Conservation (phyloP, 2,113 vertebrate species). For the Triplophysa rosa region DNA sequence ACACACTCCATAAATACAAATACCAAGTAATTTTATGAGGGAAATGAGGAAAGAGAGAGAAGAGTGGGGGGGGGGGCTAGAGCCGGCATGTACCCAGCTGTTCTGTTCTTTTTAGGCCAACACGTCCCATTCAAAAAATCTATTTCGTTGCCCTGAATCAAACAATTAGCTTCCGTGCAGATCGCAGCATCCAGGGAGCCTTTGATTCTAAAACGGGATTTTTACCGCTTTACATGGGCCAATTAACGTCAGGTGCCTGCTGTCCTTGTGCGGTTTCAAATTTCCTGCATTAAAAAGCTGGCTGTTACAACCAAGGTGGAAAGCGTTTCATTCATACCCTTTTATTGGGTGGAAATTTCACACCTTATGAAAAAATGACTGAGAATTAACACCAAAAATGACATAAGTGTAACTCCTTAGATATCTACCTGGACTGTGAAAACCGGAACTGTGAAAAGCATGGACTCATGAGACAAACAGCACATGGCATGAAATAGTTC, state of each 20-base stretch:
- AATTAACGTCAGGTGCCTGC: constrained; percentile 72
- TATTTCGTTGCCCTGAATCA: constrained; percentile 63
- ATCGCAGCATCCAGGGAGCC: constrained; percentile 61
- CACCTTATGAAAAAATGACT: constrained; percentile 35
- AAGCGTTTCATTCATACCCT: constrained; percentile 65
- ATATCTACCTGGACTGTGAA: constrained; percentile 46
- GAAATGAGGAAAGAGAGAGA: constrained; percentile 3
- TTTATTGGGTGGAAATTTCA: constrained; percentile 59
- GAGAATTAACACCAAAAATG: background rate
- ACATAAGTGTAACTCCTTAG: constrained; percentile 22
- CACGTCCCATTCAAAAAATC: constrained; percentile 46
- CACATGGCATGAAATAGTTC: constrained; percentile 18
- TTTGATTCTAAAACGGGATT: constrained; percentile 61
- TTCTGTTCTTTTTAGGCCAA: constrained; percentile 37
- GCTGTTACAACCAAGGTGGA: constrained; percentile 66
- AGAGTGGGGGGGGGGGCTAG: background rate
- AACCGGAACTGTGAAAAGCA: constrained; percentile 52
- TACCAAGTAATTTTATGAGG: too few species aligned
- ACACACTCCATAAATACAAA: background rate
- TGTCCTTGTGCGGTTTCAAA: constrained; percentile 67
- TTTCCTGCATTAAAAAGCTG: constrained; percentile 69
- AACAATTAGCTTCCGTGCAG: constrained; percentile 61
- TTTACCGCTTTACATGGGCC: constrained; percentile 62
- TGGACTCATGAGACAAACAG: constrained; percentile 31
- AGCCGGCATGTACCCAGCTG: constrained; percentile 66